A percentile compares a stretch with the other conserved stretches of the same genome.
phyloP scores from a whole-genome alignment of 1,140 invertebrate genomes.

The Drosophila setifemur region DNA sequence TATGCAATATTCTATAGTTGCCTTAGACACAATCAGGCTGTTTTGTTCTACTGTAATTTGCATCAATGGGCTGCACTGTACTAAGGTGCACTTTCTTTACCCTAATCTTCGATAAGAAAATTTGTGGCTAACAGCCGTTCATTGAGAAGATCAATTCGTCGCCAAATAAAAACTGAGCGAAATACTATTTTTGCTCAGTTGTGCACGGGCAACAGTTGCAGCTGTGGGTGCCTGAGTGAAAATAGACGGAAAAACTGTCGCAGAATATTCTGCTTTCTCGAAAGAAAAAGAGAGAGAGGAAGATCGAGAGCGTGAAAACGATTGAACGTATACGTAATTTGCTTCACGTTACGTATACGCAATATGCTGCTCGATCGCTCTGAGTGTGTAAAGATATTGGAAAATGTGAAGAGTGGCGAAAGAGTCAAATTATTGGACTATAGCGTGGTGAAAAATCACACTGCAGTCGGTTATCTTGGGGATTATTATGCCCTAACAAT shows the following conservation, averaged over 20 bases:
- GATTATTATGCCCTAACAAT: constrained; percentile 65
- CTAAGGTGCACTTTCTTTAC: not conserved
- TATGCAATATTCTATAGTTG: no score
- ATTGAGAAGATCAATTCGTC: not conserved
- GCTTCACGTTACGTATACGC: constrained; percentile 42
- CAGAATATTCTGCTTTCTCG: constrained; percentile 7
- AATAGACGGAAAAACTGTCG: constrained; percentile 34
- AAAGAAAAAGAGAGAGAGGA: constrained; percentile 1
- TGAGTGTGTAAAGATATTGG: constrained; percentile 50
- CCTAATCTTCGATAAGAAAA: no score
- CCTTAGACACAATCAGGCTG: no score
- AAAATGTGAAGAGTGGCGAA: not conserved
- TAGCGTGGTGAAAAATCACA: constrained; percentile 25
- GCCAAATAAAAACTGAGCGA: constrained; percentile 46
- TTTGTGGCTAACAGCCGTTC: constrained; percentile 12
- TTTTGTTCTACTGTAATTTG: no score
- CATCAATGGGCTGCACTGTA: not conserved
- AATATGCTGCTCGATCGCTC: constrained; percentile 47
- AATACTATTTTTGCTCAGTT: constrained; percentile 54
- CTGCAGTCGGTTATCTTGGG: constrained; percentile 64
- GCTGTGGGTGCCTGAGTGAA: constrained; percentile 32
- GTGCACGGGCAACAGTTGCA: constrained; percentile 23
- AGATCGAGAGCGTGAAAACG: not conserved
- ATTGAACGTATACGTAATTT: constrained; percentile 38
- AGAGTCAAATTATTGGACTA: constrained; percentile 25